A percentile compares a stretch with the other conserved stretches of the same genome.
Evolutionary conservation across 2,888 invertebrate species (phyloP).

Genomic region (Chymomyza fuscimana): DNA sequence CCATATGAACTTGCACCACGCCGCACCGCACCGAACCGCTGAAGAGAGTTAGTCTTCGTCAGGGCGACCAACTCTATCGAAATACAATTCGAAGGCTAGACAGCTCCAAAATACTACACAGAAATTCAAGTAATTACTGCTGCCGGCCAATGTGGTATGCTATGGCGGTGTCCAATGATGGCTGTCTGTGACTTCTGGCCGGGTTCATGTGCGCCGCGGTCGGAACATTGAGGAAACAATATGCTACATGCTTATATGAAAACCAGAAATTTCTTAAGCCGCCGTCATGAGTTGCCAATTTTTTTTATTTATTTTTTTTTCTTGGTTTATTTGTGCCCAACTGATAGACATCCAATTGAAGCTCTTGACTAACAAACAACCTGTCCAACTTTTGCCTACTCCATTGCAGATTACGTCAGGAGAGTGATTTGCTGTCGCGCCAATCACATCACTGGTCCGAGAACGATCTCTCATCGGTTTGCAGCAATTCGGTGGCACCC

Average conservation of each 20-base stretch:
- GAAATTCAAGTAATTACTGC: conserved; percentile 69
- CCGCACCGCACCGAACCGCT: conserved; percentile 12
- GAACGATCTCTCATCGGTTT: conserved; percentile 78
- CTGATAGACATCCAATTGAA: conserved; percentile 3
- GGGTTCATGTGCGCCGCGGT: conserved; percentile 25
- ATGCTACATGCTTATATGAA: conserved; percentile 29
- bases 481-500: conserved; percentile 74
- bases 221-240: conserved; percentile 35
- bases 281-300: conserved; percentile 54
- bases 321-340: too few species aligned
- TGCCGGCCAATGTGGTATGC: conserved; percentile 5
- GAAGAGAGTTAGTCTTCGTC: conserved; percentile 36
- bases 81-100: conserved; percentile 65
- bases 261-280: conserved; percentile 19
- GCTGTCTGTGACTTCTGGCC: conserved; percentile 17
- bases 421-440: conserved; percentile 79
- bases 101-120: conserved; percentile 11
- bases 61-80: conserved; percentile 45
- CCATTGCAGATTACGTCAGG: conserved; percentile 78
- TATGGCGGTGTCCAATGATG: not conserved
- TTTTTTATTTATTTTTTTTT: not conserved
- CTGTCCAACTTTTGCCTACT: not conserved
- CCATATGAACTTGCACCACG: conserved; percentile 28
- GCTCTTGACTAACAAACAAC: conserved; percentile 17
- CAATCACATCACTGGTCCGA: conserved; percentile 80